A percentile compares a stretch with the other conserved stretches of the same genome.
Evolutionary conservation across 2,797 vertebrate species (phyloP).

Genomic region (Oryzias dopingdopingensis): DNA sequence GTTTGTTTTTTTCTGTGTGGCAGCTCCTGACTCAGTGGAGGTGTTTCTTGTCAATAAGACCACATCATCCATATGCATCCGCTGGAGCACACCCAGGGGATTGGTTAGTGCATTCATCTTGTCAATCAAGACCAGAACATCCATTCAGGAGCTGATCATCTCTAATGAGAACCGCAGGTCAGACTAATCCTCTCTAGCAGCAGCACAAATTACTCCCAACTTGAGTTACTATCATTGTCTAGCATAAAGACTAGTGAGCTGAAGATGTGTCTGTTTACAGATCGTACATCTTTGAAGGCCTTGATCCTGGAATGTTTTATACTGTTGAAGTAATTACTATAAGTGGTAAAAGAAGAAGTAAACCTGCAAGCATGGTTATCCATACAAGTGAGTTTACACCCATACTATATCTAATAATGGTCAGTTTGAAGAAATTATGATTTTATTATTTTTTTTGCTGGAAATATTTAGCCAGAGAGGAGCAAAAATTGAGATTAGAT

Average conservation of each 20-base stretch:
- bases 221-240: conserved; percentile 12
- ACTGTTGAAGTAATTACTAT: conserved; percentile 73
- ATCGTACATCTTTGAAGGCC: conserved; percentile 73
- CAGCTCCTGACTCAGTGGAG: conserved; percentile 77
- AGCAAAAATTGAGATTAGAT: too few species aligned
- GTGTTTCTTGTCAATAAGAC: conserved; percentile 77
- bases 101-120: conserved; percentile 73
- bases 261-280: conserved; percentile 59
- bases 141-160: conserved; percentile 66
- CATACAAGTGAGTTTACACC: conserved; percentile 75
- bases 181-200: conserved; percentile 20
- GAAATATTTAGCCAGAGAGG: background rate
- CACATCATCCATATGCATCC: conserved; percentile 73
- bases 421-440: background rate
- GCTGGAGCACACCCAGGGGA: conserved; percentile 70
- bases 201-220: conserved; percentile 4
- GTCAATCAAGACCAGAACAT: conserved; percentile 76
- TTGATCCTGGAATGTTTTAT: conserved; percentile 79
- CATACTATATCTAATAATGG: too few species aligned
- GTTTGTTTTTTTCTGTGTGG: background rate
- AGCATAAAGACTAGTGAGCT: conserved; percentile 10
- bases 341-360: conserved; percentile 77
- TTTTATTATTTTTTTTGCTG: conserved; percentile 1
- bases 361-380: conserved; percentile 59
- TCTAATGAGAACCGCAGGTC: conserved; percentile 71